Evolutionary conservation across 2,113 vertebrate species (phyloP).

Genomic region (Catagonus wagneri): DNA sequence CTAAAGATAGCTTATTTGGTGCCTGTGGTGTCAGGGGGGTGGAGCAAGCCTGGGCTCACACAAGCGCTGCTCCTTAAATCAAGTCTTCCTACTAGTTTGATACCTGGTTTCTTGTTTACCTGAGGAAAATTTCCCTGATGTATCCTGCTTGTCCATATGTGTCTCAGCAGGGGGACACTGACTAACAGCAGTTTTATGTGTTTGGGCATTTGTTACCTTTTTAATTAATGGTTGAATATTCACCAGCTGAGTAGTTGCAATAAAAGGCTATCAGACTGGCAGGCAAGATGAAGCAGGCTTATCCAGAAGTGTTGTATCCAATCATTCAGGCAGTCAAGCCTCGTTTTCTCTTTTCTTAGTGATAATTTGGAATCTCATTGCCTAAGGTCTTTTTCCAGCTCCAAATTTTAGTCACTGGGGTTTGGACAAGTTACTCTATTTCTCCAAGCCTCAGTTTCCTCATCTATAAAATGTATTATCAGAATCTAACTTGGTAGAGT

Average conservation of each 20-base stretch:
- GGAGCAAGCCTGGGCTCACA: too few relatives aligned
- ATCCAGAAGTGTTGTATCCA: neutral
- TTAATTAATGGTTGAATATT: constrained; percentile 42
- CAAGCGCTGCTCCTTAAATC: neutral
- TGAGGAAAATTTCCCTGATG: neutral
- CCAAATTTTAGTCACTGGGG: neutral
- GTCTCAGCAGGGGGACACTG: neutral
- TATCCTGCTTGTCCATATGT: neutral
- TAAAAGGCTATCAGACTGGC: neutral
- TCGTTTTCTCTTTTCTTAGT: neutral
- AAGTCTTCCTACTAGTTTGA: neutral
- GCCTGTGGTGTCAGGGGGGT: neutral
- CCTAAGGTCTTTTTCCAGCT: neutral
- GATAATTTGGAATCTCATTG: neutral
- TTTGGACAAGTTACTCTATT: neutral
- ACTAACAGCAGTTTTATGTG: neutral
- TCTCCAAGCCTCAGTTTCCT: neutral
- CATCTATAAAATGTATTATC: neutral
- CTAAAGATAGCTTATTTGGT: neutral
- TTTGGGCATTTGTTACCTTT: neutral
- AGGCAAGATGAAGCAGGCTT: neutral
- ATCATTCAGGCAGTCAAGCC: neutral
- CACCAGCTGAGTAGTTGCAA: neutral
- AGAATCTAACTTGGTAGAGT: neutral
- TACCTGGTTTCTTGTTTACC: neutral